Base-by-base conservation (phyloP, 2,888 invertebrate genomes). In the Neoascia interrupta region DNA sequence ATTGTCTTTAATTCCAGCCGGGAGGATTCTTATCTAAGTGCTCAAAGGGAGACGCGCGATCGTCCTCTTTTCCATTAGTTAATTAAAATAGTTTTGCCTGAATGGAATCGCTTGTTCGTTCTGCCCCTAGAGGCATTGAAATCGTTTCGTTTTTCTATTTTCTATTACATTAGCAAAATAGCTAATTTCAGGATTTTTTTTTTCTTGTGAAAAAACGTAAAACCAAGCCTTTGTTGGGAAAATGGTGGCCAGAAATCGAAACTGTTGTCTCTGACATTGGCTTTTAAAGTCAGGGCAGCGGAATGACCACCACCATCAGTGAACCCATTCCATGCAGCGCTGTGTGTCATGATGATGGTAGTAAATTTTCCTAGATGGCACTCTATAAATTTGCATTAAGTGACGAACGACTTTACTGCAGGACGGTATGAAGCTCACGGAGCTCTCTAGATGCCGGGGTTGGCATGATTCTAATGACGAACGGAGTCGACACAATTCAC, bases 361-460 rank as follows among this genome's bases (percentile, higher is more conserved):
- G 53, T 66, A 76, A 64, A 76, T 72, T 49, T 37, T 28, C 31
- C 54, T 54, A 70, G 64, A 64, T 64, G 76, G 43, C 54, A 66
- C 76, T 72, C 76, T 60, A 72, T 76, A 72, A 76, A 76, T 76
- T 76, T 72, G 60, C 76, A 76, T 76, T 72, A 66, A 72, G 45
- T 76, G 60, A 72, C 58, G 64, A 72, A 76, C 45, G 60, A 70
- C n/a, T n/a, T 69, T 58, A 60, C 64, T 64, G 72, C 53, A 66
- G 60, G 70, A 13, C 53, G 47, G 60, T 64, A 21, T 45, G 26
- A 45, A 53, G 4, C 28, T 49, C 45, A 41, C 8, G 41, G 60
- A 15, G 21, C 10, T 18, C 36, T 6, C 5, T 64, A n/a, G 19
- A 5, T 56, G 47, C 28, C 16, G 19, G 28, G 47, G 61, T 15